phyloP scores from a whole-genome alignment of 2,888 invertebrate genomes.

The Cetonia aurata region DNA sequence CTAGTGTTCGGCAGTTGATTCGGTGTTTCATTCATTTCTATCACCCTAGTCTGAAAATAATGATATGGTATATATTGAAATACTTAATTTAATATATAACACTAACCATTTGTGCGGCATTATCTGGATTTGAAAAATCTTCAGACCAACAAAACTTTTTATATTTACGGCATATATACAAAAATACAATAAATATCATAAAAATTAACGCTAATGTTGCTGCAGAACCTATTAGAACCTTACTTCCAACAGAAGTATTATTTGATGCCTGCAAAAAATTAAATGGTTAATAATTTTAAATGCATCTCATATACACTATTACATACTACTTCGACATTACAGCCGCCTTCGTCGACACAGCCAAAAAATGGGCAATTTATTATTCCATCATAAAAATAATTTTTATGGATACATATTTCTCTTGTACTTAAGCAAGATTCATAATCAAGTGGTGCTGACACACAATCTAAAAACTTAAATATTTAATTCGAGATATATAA shows the following conservation, averaged over 20 bases:
- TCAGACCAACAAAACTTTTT: constrained; percentile 69
- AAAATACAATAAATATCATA: constrained; percentile 66
- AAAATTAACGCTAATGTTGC: constrained; percentile 67
- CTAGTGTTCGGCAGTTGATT: constrained; percentile 25
- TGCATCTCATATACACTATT: neutral
- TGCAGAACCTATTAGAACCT: constrained; percentile 68
- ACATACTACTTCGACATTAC: constrained; percentile 52
- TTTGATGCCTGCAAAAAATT: neutral
- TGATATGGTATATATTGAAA: neutral
- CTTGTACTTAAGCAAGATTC: constrained; percentile 53
- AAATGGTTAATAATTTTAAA: neutral
- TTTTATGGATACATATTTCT: constrained; percentile 64
- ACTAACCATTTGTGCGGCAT: constrained; percentile 43
- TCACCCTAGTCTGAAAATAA: constrained; percentile 53
- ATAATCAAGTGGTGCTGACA: constrained; percentile 42
- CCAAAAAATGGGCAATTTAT: constrained; percentile 66
- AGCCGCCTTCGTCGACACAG: constrained; percentile 67
- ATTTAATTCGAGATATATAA: constrained; percentile 1
- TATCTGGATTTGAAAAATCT: constrained; percentile 63
- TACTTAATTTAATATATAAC: constrained; percentile 4
- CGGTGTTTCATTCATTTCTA: constrained; percentile 57
- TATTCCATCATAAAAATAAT: constrained; percentile 66
- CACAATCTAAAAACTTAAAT: constrained; percentile 2
- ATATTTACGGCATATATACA: constrained; percentile 68
- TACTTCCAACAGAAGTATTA: constrained; percentile 55